Conservation (phyloP, 2,113 vertebrate species). For the Microcebus murinus region DNA sequence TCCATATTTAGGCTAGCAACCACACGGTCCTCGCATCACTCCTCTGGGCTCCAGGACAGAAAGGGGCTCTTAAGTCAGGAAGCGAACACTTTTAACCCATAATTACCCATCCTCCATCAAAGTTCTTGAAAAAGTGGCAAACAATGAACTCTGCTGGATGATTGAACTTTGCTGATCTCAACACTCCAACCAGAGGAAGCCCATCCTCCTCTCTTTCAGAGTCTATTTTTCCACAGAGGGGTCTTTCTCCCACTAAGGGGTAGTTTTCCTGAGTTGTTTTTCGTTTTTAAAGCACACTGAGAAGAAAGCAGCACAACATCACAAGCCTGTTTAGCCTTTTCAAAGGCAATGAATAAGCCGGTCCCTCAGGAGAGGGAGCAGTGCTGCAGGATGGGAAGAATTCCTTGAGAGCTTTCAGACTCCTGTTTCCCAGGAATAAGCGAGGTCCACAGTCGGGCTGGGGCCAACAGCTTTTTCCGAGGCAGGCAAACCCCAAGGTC, state of each 20-base stretch:
- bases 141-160: neutral
- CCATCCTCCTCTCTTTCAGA: neutral
- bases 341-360: neutral
- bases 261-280: neutral
- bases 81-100: neutral
- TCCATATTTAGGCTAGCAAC: constrained; percentile 68
- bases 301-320: neutral
- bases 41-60: neutral
- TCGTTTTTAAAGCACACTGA: neutral
- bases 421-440: constrained; percentile 36
- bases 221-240: neutral
- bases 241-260: neutral
- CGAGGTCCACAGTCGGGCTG: neutral
- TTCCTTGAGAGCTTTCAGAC: constrained; percentile 46
- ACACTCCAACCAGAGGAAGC: neutral
- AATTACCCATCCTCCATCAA: neutral
- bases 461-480: neutral
- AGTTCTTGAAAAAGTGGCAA: constrained; percentile 8
- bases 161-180: neutral
- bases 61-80: neutral
- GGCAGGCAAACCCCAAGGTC: neutral
- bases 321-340: neutral
- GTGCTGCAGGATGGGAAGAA: neutral
- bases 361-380: neutral
- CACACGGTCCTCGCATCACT: constrained; percentile 50